Percentiles rank a stretch among this genome's conserved stretches.
Evolutionary conservation across 2,113 vertebrate species (phyloP).

Genomic region (Hippocampus guttulatus): DNA sequence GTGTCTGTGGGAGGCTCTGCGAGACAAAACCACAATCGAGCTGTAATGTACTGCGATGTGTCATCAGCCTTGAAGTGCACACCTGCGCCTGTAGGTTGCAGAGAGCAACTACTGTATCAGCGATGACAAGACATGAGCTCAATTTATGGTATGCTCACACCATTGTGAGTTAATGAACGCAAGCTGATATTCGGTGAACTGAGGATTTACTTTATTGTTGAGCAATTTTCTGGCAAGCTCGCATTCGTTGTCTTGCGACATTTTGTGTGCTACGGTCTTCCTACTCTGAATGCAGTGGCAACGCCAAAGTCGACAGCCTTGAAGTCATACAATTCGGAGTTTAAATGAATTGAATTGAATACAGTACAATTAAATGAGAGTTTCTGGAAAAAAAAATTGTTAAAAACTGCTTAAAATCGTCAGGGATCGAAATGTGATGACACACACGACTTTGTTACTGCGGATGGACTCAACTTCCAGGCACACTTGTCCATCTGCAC

Average conservation of each 20-base stretch:
- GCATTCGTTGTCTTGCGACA: neutral
- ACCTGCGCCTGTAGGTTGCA: conserved; percentile 38
- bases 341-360: too few relatives aligned
- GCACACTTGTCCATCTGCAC: neutral
- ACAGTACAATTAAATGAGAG: too few relatives aligned
- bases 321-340: too few relatives aligned
- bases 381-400: too few relatives aligned
- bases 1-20: conserved; percentile 44
- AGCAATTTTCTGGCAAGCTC: neutral
- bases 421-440: too few relatives aligned
- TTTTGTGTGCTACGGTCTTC: neutral
- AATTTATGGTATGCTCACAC: neutral
- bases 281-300: too few relatives aligned
- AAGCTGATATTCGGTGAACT: neutral
- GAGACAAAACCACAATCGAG: conserved; percentile 50
- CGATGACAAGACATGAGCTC: neutral
- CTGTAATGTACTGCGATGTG: conserved; percentile 44
- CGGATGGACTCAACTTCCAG: neutral
- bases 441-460: too few relatives aligned
- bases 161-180: neutral
- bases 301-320: too few relatives aligned
- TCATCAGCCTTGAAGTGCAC: conserved; percentile 35
- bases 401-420: too few relatives aligned
- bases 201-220: neutral
- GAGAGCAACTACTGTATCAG: conserved; percentile 24